A percentile compares a stretch with the other conserved stretches of the same genome.
Evolutionary conservation across 2,888 invertebrate genomes (phyloP).

Genomic region (Agrotis clavis): DNA sequence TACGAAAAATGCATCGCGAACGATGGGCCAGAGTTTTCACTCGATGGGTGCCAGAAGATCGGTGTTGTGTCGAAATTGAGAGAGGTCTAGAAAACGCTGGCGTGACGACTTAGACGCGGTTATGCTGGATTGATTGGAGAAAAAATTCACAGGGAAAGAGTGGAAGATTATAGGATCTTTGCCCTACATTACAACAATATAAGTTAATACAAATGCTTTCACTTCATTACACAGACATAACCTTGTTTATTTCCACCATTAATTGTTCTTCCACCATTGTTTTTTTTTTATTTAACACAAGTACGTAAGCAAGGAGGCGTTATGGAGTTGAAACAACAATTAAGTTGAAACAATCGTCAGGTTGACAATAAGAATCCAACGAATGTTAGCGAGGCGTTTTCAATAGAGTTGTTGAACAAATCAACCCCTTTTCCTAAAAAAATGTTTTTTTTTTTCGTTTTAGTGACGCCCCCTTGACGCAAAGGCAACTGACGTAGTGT

Average conservation of each 20-base stretch:
- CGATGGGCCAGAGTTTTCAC: no score
- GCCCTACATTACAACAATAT: no score
- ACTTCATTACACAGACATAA: not conserved
- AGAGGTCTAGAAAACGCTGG: no score
- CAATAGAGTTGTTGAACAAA: constrained; percentile 25
- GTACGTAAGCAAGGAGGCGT: not conserved
- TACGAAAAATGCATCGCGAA: no score
- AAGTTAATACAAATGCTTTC: no score
- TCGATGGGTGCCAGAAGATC: no score
- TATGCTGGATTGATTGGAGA: no score
- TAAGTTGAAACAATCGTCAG: constrained; percentile 31
- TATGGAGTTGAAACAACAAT: constrained; percentile 6
- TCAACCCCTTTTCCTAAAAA: constrained; percentile 2
- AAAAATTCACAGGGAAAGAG: no score
- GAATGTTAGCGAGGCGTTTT: not conserved
- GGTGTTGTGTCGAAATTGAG: no score
- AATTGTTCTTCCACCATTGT: not conserved
- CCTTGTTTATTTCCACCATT: not conserved
- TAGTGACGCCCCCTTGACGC: not conserved
- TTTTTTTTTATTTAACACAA: not conserved
- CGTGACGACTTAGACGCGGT: no score
- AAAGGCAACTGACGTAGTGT: constrained; percentile 12
- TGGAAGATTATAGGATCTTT: no score
- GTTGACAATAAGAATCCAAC: constrained; percentile 38
- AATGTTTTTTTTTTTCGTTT: constrained; percentile 15